Conservation (phyloP, 2,797 vertebrate genomes). For the Siniperca scherzeri region DNA sequence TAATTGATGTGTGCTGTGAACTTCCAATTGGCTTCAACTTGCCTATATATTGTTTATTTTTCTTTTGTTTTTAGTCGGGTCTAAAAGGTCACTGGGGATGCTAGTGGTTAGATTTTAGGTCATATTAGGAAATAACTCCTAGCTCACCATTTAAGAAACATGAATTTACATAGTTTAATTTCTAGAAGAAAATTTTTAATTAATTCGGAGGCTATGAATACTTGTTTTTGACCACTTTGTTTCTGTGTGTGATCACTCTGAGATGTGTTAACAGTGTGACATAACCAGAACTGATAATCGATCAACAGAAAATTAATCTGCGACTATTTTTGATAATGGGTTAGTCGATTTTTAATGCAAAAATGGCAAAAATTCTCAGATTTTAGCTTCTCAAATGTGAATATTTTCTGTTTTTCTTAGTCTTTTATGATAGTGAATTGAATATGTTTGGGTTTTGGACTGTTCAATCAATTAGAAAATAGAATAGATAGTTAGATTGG, state of each 20-base stretch:
- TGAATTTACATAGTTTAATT: neutral
- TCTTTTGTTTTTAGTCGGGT: constrained; percentile 56
- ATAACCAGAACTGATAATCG: neutral
- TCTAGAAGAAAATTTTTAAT: neutral
- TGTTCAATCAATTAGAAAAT: neutral
- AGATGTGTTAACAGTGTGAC: neutral
- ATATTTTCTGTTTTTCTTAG: neutral
- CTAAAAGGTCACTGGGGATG: constrained; percentile 33
- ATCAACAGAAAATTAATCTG: neutral
- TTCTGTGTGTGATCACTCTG: neutral
- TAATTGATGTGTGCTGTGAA: constrained; percentile 81
- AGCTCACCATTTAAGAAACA: neutral
- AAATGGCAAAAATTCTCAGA: neutral
- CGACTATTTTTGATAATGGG: neutral
- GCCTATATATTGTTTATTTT: constrained; percentile 62
- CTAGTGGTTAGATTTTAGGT: constrained; percentile 30
- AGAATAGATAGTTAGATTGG: too few species aligned
- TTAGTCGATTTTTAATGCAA: neutral
- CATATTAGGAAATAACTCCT: neutral
- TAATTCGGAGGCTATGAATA: neutral
- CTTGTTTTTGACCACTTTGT: neutral
- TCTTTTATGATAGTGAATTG: neutral
- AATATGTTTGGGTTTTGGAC: neutral
- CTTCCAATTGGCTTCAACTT: constrained; percentile 66
- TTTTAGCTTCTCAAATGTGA: neutral